A percentile compares a stretch with the other conserved stretches of the same genome.
Conservation (phyloP, 2,113 vertebrate genomes). For the Sciurus niger region DNA sequence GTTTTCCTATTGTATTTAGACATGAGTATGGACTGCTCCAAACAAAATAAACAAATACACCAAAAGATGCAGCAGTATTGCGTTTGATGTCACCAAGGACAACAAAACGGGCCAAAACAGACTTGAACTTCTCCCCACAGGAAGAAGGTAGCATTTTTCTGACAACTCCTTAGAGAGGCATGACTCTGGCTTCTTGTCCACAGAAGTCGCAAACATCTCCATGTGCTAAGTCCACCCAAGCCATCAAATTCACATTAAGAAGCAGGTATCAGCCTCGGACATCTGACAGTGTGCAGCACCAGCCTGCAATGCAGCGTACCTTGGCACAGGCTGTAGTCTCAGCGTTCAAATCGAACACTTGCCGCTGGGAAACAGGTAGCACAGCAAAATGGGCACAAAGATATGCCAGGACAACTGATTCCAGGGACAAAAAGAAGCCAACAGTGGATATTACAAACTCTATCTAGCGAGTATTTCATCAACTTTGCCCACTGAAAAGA, state of each 20-base stretch:
- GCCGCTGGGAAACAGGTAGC: slow-evolving; percentile 33
- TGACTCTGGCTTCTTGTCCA: not conserved
- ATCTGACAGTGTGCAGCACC: not conserved
- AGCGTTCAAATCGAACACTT: not conserved
- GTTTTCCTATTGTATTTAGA: slow-evolving; percentile 80
- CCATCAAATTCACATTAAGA: not conserved
- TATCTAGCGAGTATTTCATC: slow-evolving; percentile 66
- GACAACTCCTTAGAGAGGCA: not conserved
- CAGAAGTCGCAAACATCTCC: not conserved
- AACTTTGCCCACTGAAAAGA: slow-evolving; percentile 80
- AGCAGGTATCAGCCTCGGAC: not conserved
- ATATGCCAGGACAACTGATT: slow-evolving; percentile 68
- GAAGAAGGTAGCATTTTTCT: not conserved
- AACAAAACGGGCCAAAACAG: slow-evolving; percentile 1
- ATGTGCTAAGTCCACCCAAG: not conserved
- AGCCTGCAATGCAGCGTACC: not conserved
- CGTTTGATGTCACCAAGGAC: not conserved
- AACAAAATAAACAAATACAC: slow-evolving; percentile 71
- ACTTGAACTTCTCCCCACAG: not conserved
- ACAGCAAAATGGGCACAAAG: slow-evolving; percentile 60
- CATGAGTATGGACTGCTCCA: slow-evolving; percentile 61
- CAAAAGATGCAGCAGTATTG: not conserved
- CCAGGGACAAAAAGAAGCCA: slow-evolving; percentile 80
- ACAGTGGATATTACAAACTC: slow-evolving; percentile 69
- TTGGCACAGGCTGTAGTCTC: slow-evolving; percentile 30